These are phyloP conservation scores for Drosophila obscura DNA, from an alignment of 1,140 invertebrate genomes.

Conservation along the genomic window DNA sequence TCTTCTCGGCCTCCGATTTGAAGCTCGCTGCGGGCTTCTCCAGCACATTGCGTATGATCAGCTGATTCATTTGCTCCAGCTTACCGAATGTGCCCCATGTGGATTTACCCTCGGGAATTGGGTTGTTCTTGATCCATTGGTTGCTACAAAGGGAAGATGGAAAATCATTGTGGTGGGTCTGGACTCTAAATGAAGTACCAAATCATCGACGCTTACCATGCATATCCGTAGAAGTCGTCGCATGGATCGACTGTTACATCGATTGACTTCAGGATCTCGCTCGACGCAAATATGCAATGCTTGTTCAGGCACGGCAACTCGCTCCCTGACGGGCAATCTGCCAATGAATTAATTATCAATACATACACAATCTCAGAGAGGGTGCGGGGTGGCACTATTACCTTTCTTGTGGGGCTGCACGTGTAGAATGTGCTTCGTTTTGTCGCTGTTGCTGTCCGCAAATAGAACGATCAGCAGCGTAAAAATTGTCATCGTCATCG, in stretches of 20 bases:
- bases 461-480: constrained; percentile 83
- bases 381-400: not conserved
- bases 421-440: constrained; percentile 71
- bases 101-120: constrained; percentile 95
- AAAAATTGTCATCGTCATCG: constrained; percentile 73
- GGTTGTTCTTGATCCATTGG: constrained; percentile 95
- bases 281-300: constrained; percentile 93
- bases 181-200: not conserved
- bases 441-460: constrained; percentile 52
- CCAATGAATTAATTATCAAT: not conserved
- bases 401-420: constrained; percentile 73
- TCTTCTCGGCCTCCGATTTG: constrained; percentile 92
- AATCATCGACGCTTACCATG: constrained; percentile 86
- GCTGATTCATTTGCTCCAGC: constrained; percentile 95
- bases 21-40: constrained; percentile 87
- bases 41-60: constrained; percentile 95
- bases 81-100: constrained; percentile 98
- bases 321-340: constrained; percentile 52
- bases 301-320: constrained; percentile 89
- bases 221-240: constrained; percentile 96
- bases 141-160: constrained; percentile 84
- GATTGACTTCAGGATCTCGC: constrained; percentile 93
- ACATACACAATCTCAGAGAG: not conserved
- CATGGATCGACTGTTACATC: constrained; percentile 93
- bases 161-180: not conserved